Base-by-base conservation (phyloP, 2,113 vertebrate species). In the Raja brachyura region DNA sequence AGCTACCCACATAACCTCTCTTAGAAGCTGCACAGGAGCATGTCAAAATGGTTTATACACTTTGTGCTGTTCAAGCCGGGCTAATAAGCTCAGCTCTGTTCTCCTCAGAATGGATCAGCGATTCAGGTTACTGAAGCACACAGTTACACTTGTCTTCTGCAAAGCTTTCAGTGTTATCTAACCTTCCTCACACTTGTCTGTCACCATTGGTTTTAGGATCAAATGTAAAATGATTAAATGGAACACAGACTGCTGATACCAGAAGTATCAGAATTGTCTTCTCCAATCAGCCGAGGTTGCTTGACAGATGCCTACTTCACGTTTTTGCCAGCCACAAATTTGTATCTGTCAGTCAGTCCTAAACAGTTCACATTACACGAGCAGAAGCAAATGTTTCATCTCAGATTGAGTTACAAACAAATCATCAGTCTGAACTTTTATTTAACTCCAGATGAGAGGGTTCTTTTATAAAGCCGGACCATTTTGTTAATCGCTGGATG, bases 151-250 rank as follows among this genome's bases (percentile, higher is more conserved):
- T 88, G 83, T 88, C 59, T 88, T 63, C 83, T 88, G 83, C 61
- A 88, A 88, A 63, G 28, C 83, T 63, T 5, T 66, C 59, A 63
- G 28, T 31, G 61, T 88, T 61, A 88, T 88, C 61, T 88, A 63
- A 31, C 83, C 83, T 66, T 88, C 61, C 83, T 66, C 5, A 31
- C 83, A 88, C 83, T 16, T 63, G 83, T 88, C 83, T 63, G 83
- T 66, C 83, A 88, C 59, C 83, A 88, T 16, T 33, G 59, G 83
- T 66, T 63, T 88, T 88, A 88, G 28, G 83, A 88, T 88, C 83
- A 88, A 88, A 88, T 63, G 83, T 88, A 88, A 88, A 88, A 61
- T 88, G 28, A 88, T 88, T 88, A 33, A n/a, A 88, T 18, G 59
- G 83, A 63, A 31, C 59, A 63, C 59, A 88, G 83, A 61, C 83